These are phyloP conservation scores for Aplochiton taeniatus DNA, from an alignment of 2,797 vertebrate species.

Conservation along the genomic window DNA sequence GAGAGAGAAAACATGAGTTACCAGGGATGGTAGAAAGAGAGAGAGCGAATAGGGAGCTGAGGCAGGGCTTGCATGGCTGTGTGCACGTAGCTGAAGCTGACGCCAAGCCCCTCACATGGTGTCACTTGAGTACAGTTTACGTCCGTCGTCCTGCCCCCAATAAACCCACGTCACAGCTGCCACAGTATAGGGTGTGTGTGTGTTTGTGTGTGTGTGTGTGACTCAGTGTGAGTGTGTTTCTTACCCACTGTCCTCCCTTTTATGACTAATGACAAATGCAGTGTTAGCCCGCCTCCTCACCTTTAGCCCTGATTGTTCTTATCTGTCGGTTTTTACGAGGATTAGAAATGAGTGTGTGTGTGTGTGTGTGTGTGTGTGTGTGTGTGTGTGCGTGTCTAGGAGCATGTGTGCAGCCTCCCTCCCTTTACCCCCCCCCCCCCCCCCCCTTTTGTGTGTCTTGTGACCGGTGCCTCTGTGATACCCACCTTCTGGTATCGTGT, in stretches of 20 bases:
- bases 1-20: background rate
- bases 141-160: slow-evolving; percentile 29
- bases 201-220: slow-evolving; percentile 10
- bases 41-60: slow-evolving; percentile 2
- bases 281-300: slow-evolving; percentile 6
- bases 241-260: background rate
- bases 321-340: slow-evolving; percentile 46
- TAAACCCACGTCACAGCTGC: slow-evolving; percentile 21
- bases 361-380: slow-evolving; percentile 20
- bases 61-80: slow-evolving; percentile 39
- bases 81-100: slow-evolving; percentile 54
- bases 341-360: slow-evolving; percentile 27
- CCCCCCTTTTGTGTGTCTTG: slow-evolving; percentile 57
- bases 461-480: slow-evolving; percentile 67
- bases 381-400: background rate
- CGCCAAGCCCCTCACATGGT: slow-evolving; percentile 31
- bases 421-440: slow-evolving; percentile 9
- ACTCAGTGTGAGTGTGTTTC: background rate
- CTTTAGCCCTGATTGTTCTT: slow-evolving; percentile 45
- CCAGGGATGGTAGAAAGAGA: background rate
- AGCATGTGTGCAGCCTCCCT: slow-evolving; percentile 15
- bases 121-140: slow-evolving; percentile 39
- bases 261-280: slow-evolving; percentile 2
- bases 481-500: slow-evolving; percentile 71
- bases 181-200: slow-evolving; percentile 1